Base-by-base conservation (phyloP, 30 jellyfish, hydroid and myxozoan species). In the Aurelia aurita region DNA sequence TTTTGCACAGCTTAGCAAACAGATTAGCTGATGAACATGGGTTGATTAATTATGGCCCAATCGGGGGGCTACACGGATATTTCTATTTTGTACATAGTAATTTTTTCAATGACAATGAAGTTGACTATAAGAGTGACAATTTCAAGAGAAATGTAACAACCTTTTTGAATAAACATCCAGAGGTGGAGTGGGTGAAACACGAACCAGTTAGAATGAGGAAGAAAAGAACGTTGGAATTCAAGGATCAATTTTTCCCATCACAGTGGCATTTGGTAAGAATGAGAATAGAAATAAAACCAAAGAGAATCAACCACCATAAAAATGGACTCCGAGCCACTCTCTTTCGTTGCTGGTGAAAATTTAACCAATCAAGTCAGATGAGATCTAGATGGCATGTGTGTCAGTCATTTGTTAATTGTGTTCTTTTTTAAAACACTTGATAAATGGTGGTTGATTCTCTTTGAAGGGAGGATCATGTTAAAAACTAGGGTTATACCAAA, bases 191-290 rank as follows among this genome's bases (percentile, higher is more conserved):
- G 99, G 96, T 88, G 29, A 81, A 80, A 16, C 99, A 89, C 55
- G 99, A 95, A 47, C 81, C 46, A 8, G 89, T 95, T 5, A 62
- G 93, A 53, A 71, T 66, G 78, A 74, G 99, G 32, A 84, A 61
- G 74, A 95, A 95, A 61, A 72, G 99, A 58, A 58, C 97, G 7
- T 74, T 95, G 67, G 93, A 95, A 58, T 95, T 95, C 80, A 88
- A 95, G 74, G 99, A 95, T 66, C 97, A 95, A 51, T 95, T 95
- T 87, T 95, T 95, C 84, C 99, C 99, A 29, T 95, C 99, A 3
- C 99, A 95, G 68, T 95, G 99, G 99, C 99, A 95, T 55, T 78
- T 95, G 97, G 99, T 95, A 85, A 61, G 97, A 28, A 0, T 10
- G 51, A 39, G 51, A 9, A 39, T 5, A 39, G 51, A 39, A 39